phyloP scores from a whole-genome alignment of 1,140 invertebrate genomes.

The Caenorhabditis inopinata region DNA sequence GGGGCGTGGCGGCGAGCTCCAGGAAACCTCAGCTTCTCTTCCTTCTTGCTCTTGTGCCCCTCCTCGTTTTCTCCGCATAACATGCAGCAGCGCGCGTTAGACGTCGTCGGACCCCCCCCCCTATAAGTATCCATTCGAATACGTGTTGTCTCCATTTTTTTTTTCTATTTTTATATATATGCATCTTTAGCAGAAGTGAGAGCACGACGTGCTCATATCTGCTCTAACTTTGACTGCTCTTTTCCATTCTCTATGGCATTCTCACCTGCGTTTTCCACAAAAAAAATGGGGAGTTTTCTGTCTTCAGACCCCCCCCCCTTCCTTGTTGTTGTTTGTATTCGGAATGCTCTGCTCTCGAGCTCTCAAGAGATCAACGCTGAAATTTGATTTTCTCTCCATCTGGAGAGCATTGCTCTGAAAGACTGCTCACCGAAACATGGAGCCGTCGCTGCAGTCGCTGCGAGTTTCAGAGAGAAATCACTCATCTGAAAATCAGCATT shows the following conservation, averaged over 20 bases:
- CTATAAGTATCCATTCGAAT: slow-evolving; percentile 28
- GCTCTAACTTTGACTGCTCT: background rate
- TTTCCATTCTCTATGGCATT: background rate
- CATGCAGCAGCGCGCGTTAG: slow-evolving; percentile 24
- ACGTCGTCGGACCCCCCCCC: background rate
- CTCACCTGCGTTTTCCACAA: background rate
- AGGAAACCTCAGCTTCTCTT: slow-evolving; percentile 25
- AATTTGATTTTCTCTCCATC: too few species aligned
- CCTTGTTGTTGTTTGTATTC: too few species aligned
- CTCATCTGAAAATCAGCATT: too few species aligned
- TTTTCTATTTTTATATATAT: too few species aligned
- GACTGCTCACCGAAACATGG: too few species aligned
- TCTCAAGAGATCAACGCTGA: too few species aligned
- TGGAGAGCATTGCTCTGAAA: too few species aligned
- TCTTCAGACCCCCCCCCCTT: background rate
- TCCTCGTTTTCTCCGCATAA: background rate
- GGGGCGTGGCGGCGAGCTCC: background rate
- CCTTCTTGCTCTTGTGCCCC: background rate
- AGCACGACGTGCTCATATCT: background rate
- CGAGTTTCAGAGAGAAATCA: too few species aligned
- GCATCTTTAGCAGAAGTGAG: background rate
- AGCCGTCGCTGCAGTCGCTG: too few species aligned
- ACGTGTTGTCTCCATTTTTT: slow-evolving; percentile 12
- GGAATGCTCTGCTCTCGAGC: too few species aligned
- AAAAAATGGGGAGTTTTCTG: background rate